Conservation (phyloP, 2,888 invertebrate genomes). For the Drosophila imparisetae region DNA sequence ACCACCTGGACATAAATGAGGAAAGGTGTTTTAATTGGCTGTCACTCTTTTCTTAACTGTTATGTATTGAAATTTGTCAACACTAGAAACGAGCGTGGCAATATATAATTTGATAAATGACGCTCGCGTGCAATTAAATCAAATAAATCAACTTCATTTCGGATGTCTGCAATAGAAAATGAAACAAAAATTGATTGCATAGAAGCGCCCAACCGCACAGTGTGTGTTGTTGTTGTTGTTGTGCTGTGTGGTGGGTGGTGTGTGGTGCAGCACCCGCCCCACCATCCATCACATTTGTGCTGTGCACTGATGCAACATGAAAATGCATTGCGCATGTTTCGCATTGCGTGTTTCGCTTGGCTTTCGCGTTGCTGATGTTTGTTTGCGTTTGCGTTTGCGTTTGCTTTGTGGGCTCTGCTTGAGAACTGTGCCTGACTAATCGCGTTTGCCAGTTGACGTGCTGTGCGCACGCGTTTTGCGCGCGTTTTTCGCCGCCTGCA, state of each 20-base stretch:
- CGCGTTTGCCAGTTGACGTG: constrained; percentile 43
- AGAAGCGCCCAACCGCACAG: constrained; percentile 52
- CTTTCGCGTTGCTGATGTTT: constrained; percentile 5
- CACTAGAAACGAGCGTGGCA: constrained; percentile 31
- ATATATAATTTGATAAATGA: constrained; percentile 26
- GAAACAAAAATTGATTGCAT: constrained; percentile 29
- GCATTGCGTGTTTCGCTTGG: constrained; percentile 61
- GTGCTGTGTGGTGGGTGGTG: not conserved
- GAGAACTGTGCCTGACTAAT: constrained; percentile 55
- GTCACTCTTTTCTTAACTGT: constrained; percentile 2
- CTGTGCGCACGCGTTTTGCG: constrained; percentile 62
- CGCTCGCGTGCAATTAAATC: constrained; percentile 30
- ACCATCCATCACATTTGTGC: constrained; percentile 3
- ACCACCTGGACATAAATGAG: not conserved
- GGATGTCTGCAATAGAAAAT: constrained; percentile 33
- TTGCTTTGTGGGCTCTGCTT: constrained; percentile 18
- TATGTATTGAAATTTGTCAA: constrained; percentile 39
- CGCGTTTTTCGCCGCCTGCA: constrained; percentile 50
- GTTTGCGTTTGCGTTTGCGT: constrained; percentile 1
- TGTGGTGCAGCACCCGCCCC: not conserved
- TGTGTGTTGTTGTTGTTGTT: constrained; percentile 6
- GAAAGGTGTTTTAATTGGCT: not conserved
- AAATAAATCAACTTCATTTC: constrained; percentile 42
- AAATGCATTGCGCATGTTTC: constrained; percentile 70
- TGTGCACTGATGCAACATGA: constrained; percentile 63